Evolutionary conservation across 2,888 invertebrate species (phyloP), one percentile per base, ranked within the genome.

Genomic region (Tanytarsus gracilentus): DNA sequence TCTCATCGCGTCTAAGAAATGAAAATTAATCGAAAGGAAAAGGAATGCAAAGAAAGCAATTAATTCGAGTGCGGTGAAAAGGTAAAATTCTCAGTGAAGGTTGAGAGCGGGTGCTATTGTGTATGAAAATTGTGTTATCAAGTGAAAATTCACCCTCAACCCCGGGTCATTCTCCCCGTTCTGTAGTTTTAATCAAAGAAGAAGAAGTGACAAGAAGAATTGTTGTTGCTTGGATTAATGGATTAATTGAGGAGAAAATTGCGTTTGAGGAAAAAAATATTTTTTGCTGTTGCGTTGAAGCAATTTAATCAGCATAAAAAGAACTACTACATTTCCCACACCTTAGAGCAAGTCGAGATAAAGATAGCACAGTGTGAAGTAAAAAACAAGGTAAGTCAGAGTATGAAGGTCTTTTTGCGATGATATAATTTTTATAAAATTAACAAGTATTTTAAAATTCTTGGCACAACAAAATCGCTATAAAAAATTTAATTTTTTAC

Each of bases 201-300:
- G 39, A 4, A 5, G 7, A n/a, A 11, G 49, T 25, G 26, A 26
- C 26, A 11, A 25, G n/a, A 49, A 49, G 23, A 49, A 49, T 52
- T 30, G 52, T 14, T n/a, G n/a, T n/a, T n/a, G n/a, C n/a, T n/a
- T 5, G 52, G 30, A 29, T 52, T 30, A 52, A 52, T 52, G 52
- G 30, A 52, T 52, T 52, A 52, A 29, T 52, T 52, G 30, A 18
- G 52, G 16, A 30, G 52, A 52, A 52, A 52, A 29, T 51, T 49
- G 25, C 26, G 49, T 23, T 25, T 11, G 26, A 16, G 14, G 7
- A 18, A 23, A 39, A 39, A 39, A 26, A n/a, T 26, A 49, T 49
- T 49, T 23, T 27, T 26, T 11, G 26, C 8, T 18, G 21, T 48
- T 18, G 40, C 9, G 21, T 44, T 44, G 44, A 44, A 18, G 44